Conservation (phyloP, 30 jellyfish, hydroid and myxozoan genomes). For the Turritopsis rubra region DNA sequence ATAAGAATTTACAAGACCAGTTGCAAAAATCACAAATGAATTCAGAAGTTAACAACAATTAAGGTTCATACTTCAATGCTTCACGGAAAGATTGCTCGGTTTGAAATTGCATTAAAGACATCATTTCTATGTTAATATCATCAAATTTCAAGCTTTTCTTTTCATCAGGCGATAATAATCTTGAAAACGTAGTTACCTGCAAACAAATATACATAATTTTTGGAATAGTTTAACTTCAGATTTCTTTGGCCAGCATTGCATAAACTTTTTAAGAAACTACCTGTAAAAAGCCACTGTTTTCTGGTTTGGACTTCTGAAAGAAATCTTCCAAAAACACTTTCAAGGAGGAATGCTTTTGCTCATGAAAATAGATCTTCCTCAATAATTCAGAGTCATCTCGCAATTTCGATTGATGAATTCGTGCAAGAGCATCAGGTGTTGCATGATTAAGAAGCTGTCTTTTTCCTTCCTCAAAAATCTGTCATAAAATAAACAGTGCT, state of each 20-base stretch:
- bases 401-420: conserved; percentile 19
- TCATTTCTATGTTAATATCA: conserved; percentile 30
- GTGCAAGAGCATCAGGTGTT: conserved; percentile 52
- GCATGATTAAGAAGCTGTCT: conserved; percentile 36
- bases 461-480: conserved; percentile 16
- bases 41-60: too few relatives aligned
- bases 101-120: conserved; percentile 55
- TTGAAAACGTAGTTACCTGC: conserved; percentile 71
- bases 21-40: too few relatives aligned
- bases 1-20: background rate
- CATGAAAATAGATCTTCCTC: conserved; percentile 37
- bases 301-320: background rate
- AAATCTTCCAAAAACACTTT: conserved; percentile 10
- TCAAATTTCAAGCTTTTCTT: conserved; percentile 18
- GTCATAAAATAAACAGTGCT: background rate
- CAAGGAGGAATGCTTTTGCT: conserved; percentile 42
- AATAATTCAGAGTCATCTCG: conserved; percentile 22
- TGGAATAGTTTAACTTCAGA: background rate
- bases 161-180: conserved; percentile 58
- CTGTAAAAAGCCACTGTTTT: conserved; percentile 7
- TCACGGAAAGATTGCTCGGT: conserved; percentile 68
- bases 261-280: background rate
- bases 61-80: conserved; percentile 35
- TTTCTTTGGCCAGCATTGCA: background rate
- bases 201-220: background rate